phyloP scores from a whole-genome alignment of 2,888 invertebrate species.

The Drosophila neotestacea region DNA sequence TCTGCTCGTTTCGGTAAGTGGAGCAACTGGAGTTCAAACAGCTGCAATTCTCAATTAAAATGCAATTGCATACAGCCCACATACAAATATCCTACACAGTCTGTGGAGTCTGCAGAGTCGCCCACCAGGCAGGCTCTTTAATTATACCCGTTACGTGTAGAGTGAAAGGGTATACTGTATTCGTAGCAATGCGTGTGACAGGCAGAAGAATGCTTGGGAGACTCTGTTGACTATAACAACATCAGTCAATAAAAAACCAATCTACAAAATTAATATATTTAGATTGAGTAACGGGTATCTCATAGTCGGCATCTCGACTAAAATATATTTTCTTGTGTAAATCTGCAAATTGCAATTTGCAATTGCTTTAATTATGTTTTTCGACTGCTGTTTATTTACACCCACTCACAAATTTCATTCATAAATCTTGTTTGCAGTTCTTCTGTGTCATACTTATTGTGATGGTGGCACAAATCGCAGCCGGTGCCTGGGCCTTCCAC shows the following conservation, averaged over 20 bases:
- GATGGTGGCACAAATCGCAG: conserved; percentile 91
- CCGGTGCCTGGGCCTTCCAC: conserved; percentile 91
- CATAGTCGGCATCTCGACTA: too few relatives aligned
- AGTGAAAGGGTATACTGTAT: too few relatives aligned
- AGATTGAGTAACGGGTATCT: too few relatives aligned
- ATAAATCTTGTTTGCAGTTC: conserved; percentile 86
- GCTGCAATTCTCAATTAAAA: conserved; percentile 46
- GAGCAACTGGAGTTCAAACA: conserved; percentile 6
- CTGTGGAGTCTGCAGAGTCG: conserved; percentile 24
- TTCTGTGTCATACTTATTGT: conserved; percentile 91
- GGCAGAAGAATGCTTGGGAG: too few relatives aligned
- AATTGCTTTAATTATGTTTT: conserved; percentile 20
- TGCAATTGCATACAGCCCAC: conserved; percentile 43
- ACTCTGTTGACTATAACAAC: too few relatives aligned
- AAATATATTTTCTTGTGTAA: not conserved
- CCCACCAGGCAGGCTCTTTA: conserved; percentile 44
- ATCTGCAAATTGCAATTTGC: conserved; percentile 26
- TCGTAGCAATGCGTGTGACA: too few relatives aligned
- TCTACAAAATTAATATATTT: too few relatives aligned
- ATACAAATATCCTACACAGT: conserved; percentile 18
- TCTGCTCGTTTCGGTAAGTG: conserved; percentile 90
- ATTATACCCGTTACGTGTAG: too few relatives aligned
- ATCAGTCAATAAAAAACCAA: too few relatives aligned
- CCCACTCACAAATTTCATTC: conserved; percentile 49
- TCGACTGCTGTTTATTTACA: conserved; percentile 29